A percentile compares a stretch with the other conserved stretches of the same genome.
These are phyloP conservation scores for Troides helena DNA, from an alignment of 2,888 invertebrate genomes.

Conservation along the genomic window DNA sequence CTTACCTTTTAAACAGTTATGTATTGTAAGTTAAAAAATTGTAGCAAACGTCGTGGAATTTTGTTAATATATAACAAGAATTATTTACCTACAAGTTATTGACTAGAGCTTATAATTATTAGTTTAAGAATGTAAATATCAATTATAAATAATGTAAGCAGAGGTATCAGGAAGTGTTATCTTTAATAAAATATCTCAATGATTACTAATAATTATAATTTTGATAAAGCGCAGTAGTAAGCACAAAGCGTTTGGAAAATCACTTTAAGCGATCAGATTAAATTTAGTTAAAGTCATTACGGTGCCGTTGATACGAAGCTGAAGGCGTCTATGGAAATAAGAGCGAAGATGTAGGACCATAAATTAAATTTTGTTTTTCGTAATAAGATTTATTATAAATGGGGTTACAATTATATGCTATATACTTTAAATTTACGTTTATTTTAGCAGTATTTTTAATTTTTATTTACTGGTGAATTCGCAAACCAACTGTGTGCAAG, in stretches of 20 bases:
- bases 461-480: no score
- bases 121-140: neutral
- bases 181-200: slow-evolving; percentile 3
- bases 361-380: neutral
- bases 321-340: neutral
- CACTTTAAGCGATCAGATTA: slow-evolving; percentile 15
- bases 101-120: neutral
- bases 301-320: slow-evolving; percentile 6
- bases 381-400: neutral
- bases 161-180: neutral
- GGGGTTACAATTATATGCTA: no score
- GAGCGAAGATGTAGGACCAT: neutral
- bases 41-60: no score
- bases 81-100: neutral
- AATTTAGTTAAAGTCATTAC: slow-evolving; percentile 11
- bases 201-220: neutral
- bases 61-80: neutral
- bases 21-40: no score
- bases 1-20: no score
- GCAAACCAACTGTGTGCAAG: no score
- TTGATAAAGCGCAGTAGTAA: slow-evolving; percentile 13
- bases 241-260: slow-evolving; percentile 16
- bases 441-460: no score
- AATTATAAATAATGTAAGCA: neutral
- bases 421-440: no score